Base-by-base conservation (phyloP, 2,113 vertebrate genomes). In the Malurus elegans region DNA sequence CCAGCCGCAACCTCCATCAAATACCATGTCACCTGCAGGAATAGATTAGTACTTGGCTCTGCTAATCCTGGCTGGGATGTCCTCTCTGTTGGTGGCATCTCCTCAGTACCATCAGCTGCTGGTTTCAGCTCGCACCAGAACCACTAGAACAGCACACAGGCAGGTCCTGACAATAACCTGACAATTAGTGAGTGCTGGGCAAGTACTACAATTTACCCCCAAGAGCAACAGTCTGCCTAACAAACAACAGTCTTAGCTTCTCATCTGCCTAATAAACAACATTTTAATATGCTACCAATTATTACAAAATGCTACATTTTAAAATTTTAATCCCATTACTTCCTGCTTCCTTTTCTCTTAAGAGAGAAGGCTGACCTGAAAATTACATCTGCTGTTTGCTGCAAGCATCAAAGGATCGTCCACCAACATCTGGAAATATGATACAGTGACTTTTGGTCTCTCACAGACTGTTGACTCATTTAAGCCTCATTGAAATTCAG, bases 321-420 rank as follows among this genome's bases (percentile, higher is more conserved):
- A 79, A 80, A 48, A 29, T 45, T 21, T 50, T 36, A 67, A 84
- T 67, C 60, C 26, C 38, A 38, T 36, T 53, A 15, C 31, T 88
- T 84, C 66, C 66, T 20, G 36, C 62, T 80, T 92, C 34, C 18
- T 90, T 92, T 40, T 82, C 67, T 75, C 29, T 69, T 62, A 84
- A 36, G 56, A 73, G 62, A 70, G 34, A 67, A 88, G 50, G 62
- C 21, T 28, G 25, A 50, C 67, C 82, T 73, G 79, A 83, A 92
- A 88, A 93, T 51, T 87, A 69, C 38, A 92, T 93, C 94, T 94
- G 79, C 34, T 80, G 50, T 83, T 91, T 91, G 53, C 86, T 86
- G 86, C 71, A 83, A 93, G 75, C 86, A 95, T 95, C 95, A 95
- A 93, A 95, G 86, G 79, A 66, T 92, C 82, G 66, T 83, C 79